These are phyloP conservation scores for Ictalurus punctatus DNA, from an alignment of 2,113 vertebrate genomes.

Conservation along the genomic window DNA sequence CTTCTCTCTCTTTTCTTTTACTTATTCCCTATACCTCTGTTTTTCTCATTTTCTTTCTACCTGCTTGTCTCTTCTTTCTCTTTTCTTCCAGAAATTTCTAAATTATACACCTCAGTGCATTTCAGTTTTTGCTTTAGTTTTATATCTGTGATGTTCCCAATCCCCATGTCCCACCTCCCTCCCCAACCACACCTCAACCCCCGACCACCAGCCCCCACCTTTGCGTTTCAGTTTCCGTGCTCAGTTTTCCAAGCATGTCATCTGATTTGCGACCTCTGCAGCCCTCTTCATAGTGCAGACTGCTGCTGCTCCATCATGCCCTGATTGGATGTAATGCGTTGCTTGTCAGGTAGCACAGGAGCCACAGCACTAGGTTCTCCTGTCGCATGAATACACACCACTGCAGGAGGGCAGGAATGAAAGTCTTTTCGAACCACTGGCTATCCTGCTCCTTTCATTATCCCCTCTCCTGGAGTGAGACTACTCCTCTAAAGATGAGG, in stretches of 20 bases:
- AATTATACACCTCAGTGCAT: not conserved
- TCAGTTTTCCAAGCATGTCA: conserved; percentile 42
- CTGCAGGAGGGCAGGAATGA: conserved; percentile 42
- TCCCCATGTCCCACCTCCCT: conserved; percentile 8
- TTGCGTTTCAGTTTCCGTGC: conserved; percentile 11
- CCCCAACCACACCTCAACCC: not conserved
- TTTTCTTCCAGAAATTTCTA: not conserved
- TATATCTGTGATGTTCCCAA: not conserved
- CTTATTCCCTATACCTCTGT: not conserved
- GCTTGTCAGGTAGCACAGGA: conserved; percentile 44
- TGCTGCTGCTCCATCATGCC: conserved; percentile 44
- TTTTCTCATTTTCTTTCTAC: not conserved
- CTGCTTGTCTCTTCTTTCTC: not conserved
- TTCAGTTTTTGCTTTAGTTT: not conserved
- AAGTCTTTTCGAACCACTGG: conserved; percentile 49
- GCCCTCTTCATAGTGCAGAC: conserved; percentile 21
- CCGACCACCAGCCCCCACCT: not conserved
- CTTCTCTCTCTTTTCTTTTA: not conserved
- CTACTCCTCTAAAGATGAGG: conserved; percentile 37
- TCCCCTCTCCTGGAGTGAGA: conserved; percentile 48
- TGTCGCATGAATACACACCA: conserved; percentile 39
- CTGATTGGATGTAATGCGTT: conserved; percentile 52
- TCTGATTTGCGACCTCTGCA: conserved; percentile 40
- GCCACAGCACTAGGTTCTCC: conserved; percentile 25
- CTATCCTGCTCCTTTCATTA: conserved; percentile 52